A percentile compares a stretch with the other conserved stretches of the same genome.
phyloP scores from a whole-genome alignment of 1,140 invertebrate genomes.

The Cydia pomonella region DNA sequence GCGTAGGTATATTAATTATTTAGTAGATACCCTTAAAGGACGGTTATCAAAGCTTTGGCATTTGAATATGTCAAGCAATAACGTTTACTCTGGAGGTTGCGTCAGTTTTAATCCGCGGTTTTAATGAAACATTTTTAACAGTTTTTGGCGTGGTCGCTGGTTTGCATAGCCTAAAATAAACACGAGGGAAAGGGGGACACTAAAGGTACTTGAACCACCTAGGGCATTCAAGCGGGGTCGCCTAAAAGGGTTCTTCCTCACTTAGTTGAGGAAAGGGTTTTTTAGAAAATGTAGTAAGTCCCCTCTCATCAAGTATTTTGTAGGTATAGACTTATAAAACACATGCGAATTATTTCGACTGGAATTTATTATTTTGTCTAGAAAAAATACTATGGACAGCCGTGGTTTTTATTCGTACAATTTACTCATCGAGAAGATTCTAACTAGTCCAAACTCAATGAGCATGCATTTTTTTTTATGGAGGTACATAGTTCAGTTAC shows the following conservation, averaged over 20 bases:
- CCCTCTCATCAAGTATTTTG: background rate
- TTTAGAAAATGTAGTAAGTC: background rate
- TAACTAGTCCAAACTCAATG: too few species aligned
- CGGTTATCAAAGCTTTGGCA: background rate
- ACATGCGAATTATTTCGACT: background rate
- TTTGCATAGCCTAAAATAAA: constrained; percentile 27
- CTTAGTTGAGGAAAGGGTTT: constrained; percentile 6
- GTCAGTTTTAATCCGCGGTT: too few species aligned
- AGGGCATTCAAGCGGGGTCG: constrained; percentile 24
- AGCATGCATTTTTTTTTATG: too few species aligned
- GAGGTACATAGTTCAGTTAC: too few species aligned
- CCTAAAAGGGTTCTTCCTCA: background rate
- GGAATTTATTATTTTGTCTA: too few species aligned
- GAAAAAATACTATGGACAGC: too few species aligned
- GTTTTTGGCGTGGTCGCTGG: constrained; percentile 6
- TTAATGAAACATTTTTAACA: constrained; percentile 1
- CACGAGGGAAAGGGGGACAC: constrained; percentile 23
- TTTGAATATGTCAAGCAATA: background rate
- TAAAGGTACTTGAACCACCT: constrained; percentile 23
- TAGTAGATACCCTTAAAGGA: background rate
- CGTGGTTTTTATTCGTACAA: too few species aligned
- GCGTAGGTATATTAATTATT: background rate
- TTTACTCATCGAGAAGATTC: too few species aligned
- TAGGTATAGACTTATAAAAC: background rate
- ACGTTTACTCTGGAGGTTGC: background rate